Evolutionary conservation across 2,113 vertebrate genomes (phyloP), one percentile per base, ranked within the genome.

Genomic region (Balaeniceps rex): DNA sequence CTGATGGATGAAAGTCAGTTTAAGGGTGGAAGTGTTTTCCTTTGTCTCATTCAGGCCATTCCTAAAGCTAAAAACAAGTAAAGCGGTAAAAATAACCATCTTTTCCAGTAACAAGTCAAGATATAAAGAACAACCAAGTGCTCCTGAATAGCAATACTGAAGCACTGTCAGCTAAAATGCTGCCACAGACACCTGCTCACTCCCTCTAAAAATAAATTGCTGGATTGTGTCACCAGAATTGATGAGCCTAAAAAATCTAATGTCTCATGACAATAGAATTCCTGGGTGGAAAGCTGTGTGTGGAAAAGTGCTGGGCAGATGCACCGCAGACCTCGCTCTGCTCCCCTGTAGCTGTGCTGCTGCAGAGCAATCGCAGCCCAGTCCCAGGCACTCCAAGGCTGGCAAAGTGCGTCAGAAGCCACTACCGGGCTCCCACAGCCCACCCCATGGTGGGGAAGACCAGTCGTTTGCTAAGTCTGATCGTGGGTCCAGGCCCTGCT

Each of bases 121-220:
- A 44, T 18, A 34, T 2, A 75, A 81, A 38, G 52, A 89, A 29
- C 44, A 79, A 77, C 26, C 3, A 46, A 74, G 28, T 44, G 58
- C n/a, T 93, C 66, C 70, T 80, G 70, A n/a, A n/a, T 6, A 72
- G 74, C 87, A 85, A n/a, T 66, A 49, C 40, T 58, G 58, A 58
- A 80, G 89, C 63, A 58, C 40, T 38, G 77, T 90, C 95, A 96
- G 94, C 87, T 85, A 79, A 95, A 97, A 91, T 21, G 58, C 87
- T 95, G 65, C 70, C 70, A 65, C 1, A 46, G 68, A 83, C 95
- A 97, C 91, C 91, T 94, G 85, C 88, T 95, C 70, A 18, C 44
- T 91, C 89, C 14, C 49, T 93, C 94, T 95, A 89, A 94, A 97
- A 95, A 93, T 79, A 96, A 83, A 89, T 47, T 65, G 72, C 63